Base-by-base conservation (phyloP, 2,797 vertebrate genomes). In the Oreochromis grahami region DNA sequence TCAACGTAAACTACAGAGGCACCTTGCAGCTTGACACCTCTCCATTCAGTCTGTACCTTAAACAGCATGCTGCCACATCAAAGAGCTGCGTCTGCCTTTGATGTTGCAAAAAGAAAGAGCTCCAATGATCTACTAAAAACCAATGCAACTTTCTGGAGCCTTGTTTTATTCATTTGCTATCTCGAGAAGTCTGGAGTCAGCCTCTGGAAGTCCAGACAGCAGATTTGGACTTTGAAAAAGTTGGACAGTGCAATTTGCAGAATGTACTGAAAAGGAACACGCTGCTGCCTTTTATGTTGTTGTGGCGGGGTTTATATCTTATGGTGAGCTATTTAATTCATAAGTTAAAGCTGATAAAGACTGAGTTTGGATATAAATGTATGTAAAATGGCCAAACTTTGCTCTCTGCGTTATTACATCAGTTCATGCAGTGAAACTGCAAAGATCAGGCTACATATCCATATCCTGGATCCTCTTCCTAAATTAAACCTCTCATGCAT, bases 21-120 rank as follows among this genome's bases (percentile, higher is more conserved):
- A 98, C 98, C 98, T 98, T 98, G 97, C 97, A 98, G 97, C 97
- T 98, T 98, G 97, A 98, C 98, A 98, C 98, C 97, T 97, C 97
- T 98, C 97, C 97, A 98, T 98, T 98, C 97, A 98, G 97, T 97
- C 97, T 97, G 97, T 98, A 98, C 98, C 98, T 98, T 98, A 98
- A 98, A 98, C 98, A 98, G 98, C 98, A 98, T 97, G 98, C 94
- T 95, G 97, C 96, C 97, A 98, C 98, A 98, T 99, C 98, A 99
- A 98, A 99, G 98, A 94, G 93, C 95, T 89, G 95, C 90, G 93
- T 94, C 95, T 87, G 94, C 93, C 97, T 99, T 99, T 99, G 97
- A 99, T 98, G 98, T 97, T 97, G 96, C 96, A 97, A 96, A 98
- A 97, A 98, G 97, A 97, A 98, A 98, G 97, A 97, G 96, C 97